These are phyloP conservation scores for Netelia fuscicornis DNA, from an alignment of 2,888 invertebrate genomes.

Conservation along the genomic window DNA sequence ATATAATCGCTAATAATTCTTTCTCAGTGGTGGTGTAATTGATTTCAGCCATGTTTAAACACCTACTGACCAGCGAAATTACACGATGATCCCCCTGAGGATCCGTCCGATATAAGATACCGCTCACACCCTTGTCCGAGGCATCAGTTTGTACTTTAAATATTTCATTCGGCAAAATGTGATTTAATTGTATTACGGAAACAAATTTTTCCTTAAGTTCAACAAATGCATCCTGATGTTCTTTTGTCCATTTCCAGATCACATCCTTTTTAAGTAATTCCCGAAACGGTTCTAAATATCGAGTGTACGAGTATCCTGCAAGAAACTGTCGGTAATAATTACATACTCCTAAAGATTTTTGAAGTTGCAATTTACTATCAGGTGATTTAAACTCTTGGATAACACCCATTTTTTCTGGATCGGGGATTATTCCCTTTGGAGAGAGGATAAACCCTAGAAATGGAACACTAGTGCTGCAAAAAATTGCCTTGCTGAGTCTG, in stretches of 20 bases:
- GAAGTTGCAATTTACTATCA: not conserved
- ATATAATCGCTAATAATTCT: slow-evolving; percentile 72
- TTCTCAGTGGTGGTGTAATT: slow-evolving; percentile 73
- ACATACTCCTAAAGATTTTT: slow-evolving; percentile 16
- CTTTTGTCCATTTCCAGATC: slow-evolving; percentile 34
- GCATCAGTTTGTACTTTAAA: slow-evolving; percentile 58
- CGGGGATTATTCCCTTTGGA: no score
- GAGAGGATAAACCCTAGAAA: no score
- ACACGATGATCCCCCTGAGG: slow-evolving; percentile 38
- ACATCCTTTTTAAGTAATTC: not conserved
- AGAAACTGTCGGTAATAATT: slow-evolving; percentile 19
- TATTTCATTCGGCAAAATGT: slow-evolving; percentile 17
- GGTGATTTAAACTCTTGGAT: slow-evolving; percentile 8
- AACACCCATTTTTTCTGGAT: no score
- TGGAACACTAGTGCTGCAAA: not conserved
- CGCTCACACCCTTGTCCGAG: slow-evolving; percentile 60
- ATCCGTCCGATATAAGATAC: slow-evolving; percentile 62
- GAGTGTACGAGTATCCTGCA: not conserved
- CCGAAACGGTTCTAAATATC: not conserved
- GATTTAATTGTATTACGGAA: not conserved
- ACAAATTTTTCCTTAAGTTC: no score
- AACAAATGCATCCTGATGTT: slow-evolving; percentile 44
- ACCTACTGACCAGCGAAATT: slow-evolving; percentile 69
- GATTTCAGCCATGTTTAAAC: slow-evolving; percentile 60
- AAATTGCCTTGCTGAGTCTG: no score